Conservation (phyloP, 2,797 vertebrate species). For the Mionectes olivaceus region DNA sequence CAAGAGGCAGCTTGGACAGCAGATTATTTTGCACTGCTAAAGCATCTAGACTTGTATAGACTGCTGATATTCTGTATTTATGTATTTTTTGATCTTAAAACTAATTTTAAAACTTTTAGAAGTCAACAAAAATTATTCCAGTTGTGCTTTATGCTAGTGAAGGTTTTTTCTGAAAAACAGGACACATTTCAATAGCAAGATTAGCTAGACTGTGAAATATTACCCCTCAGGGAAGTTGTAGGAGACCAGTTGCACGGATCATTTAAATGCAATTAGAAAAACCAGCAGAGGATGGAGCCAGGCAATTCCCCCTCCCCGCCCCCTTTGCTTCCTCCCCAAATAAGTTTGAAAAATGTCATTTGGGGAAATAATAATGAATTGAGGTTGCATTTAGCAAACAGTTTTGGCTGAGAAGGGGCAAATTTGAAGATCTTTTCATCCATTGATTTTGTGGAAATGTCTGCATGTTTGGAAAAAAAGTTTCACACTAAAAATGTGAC, state of each 20-base stretch:
- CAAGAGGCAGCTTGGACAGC: not conserved
- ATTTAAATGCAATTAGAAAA: constrained; percentile 73
- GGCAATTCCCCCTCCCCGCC: constrained; percentile 36
- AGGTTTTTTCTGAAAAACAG: constrained; percentile 10
- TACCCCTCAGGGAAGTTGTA: constrained; percentile 42
- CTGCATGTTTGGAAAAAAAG: not conserved
- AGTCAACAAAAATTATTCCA: not conserved
- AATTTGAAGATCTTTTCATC: not conserved
- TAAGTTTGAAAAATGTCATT: constrained; percentile 37
- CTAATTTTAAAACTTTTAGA: not conserved
- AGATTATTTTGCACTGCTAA: not conserved
- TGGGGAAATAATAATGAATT: constrained; percentile 17
- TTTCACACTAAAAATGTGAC: not conserved
- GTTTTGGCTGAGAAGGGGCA: not conserved
- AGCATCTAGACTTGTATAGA: not conserved
- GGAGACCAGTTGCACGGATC: constrained; percentile 60
- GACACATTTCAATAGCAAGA: constrained; percentile 13
- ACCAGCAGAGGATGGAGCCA: constrained; percentile 62
- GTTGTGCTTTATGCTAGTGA: not conserved
- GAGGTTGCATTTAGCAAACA: constrained; percentile 11
- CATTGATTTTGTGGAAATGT: not conserved
- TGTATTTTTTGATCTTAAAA: not conserved
- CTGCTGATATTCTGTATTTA: not conserved
- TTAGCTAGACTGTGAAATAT: constrained; percentile 66
- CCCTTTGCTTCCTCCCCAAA: not conserved